Evolutionary conservation across 2,888 invertebrate species (phyloP).

Genomic region (Venustoraphidia nigricollis): DNA sequence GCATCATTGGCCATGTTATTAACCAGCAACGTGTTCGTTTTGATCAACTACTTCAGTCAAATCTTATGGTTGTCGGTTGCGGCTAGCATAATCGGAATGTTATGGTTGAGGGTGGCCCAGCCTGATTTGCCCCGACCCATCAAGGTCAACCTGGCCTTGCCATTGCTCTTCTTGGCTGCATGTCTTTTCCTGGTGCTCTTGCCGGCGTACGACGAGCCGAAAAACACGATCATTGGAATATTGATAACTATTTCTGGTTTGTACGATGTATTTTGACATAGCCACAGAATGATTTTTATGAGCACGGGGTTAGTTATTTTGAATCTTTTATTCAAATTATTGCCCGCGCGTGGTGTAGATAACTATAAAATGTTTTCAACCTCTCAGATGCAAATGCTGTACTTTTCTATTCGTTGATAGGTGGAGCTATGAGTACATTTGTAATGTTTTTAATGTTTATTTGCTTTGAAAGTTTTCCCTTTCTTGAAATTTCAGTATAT

Average conservation of each 20-base stretch:
- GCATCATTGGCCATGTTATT: conserved; percentile 67
- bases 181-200: conserved; percentile 67
- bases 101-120: conserved; percentile 51
- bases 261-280: conserved; percentile 10
- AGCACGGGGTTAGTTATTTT: not conserved
- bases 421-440: too few relatives aligned
- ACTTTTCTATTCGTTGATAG: too few relatives aligned
- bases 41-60: conserved; percentile 83
- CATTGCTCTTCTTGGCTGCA: conserved; percentile 60
- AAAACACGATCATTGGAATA: conserved; percentile 59
- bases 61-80: conserved; percentile 79
- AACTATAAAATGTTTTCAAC: too few relatives aligned
- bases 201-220: conserved; percentile 62
- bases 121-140: conserved; percentile 72
- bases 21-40: conserved; percentile 62
- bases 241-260: conserved; percentile 55
- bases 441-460: too few relatives aligned
- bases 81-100: conserved; percentile 58
- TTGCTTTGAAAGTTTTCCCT: too few relatives aligned
- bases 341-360: too few relatives aligned
- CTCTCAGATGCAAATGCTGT: too few relatives aligned
- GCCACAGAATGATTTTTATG: too few relatives aligned
- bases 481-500: too few relatives aligned
- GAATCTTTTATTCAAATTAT: too few relatives aligned
- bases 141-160: conserved; percentile 54